Evolutionary conservation across 2,113 vertebrate species (phyloP), one percentile per base, ranked within the genome.

Genomic region (Mormyrus lacerda): DNA sequence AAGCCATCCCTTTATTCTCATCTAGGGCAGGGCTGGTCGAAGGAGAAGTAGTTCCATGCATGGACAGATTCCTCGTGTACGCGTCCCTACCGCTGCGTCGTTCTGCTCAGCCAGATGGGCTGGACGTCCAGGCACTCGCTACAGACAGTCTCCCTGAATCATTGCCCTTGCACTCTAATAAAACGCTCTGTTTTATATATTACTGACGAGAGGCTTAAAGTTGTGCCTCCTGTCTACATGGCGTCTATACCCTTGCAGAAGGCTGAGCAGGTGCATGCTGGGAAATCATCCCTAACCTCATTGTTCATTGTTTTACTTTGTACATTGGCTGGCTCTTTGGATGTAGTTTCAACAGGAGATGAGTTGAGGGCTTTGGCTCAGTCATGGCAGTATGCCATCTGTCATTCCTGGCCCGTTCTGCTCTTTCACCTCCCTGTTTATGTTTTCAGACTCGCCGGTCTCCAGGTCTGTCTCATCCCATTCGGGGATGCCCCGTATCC

Each of bases 381-480:
- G 35, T 8, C 73, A 2, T 35, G 73, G 35, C 73, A 42, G 4
- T 19, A 5, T 79, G 35, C 15, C 13, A 6, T 19, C 17, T 19
- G 69, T 17, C 13, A 10, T 42, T 6, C 35, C 35, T 17, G 2
- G 17, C 69, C 69, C 17, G 65, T 3, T 73, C 31, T 73, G 27
- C 13, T 35, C 31, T 35, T 31, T 35, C 31, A 76, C 31, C 15
- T 1, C 69, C 31, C 65, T 4, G 13, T 39, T 76, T 35, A 35
- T 2, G 31, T 96, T 96, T 96, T 89, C 96, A 97, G 97, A 97
- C 89, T 96, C 96, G 50, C 95, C 96, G 31, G 94, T 96, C 42
- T 95, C 96, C 3, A 97, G 97, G 91, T 95, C 96, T 0, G 92
- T 95, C 90, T 95, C 97, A 0, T 95, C 97, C 91, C 98, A 98